These are phyloP conservation scores for Scrobipalpa costella DNA, from an alignment of 2,888 invertebrate species.

Conservation along the genomic window DNA sequence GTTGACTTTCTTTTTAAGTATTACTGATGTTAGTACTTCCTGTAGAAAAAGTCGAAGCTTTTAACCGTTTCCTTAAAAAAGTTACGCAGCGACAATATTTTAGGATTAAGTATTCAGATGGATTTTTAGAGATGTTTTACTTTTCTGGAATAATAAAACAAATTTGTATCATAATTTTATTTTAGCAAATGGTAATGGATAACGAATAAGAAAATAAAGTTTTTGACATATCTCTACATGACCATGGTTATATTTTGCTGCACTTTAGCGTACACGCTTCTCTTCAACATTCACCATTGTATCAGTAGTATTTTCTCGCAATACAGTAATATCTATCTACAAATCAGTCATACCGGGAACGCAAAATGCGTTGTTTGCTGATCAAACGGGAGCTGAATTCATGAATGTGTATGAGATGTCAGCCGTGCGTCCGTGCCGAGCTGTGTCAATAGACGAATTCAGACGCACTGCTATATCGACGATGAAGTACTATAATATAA, in stretches of 20 bases:
- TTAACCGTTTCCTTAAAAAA: not conserved
- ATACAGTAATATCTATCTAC: not conserved
- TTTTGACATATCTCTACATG: too few relatives aligned
- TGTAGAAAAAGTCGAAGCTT: not conserved
- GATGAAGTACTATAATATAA: not conserved
- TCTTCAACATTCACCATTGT: too few relatives aligned
- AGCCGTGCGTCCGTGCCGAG: constrained; percentile 1
- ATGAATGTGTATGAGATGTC: constrained; percentile 52
- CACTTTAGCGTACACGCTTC: too few relatives aligned
- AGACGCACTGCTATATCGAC: not conserved
- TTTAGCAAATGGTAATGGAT: too few relatives aligned
- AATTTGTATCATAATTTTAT: too few relatives aligned
- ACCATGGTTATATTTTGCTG: too few relatives aligned
- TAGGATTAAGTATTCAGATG: not conserved
- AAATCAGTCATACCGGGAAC: constrained; percentile 8
- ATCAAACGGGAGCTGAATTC: constrained; percentile 59
- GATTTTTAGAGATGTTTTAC: too few relatives aligned
- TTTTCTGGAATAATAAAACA: too few relatives aligned
- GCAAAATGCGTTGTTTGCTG: constrained; percentile 45
- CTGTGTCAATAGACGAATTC: not conserved
- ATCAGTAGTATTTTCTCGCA: not conserved
- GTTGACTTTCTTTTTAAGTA: not conserved
- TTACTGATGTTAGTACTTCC: constrained; percentile 3
- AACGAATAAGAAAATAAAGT: too few relatives aligned
- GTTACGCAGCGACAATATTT: not conserved